Evolutionary conservation across 2,888 invertebrate species (phyloP).

Genomic region (Hydropsyche betteni): DNA sequence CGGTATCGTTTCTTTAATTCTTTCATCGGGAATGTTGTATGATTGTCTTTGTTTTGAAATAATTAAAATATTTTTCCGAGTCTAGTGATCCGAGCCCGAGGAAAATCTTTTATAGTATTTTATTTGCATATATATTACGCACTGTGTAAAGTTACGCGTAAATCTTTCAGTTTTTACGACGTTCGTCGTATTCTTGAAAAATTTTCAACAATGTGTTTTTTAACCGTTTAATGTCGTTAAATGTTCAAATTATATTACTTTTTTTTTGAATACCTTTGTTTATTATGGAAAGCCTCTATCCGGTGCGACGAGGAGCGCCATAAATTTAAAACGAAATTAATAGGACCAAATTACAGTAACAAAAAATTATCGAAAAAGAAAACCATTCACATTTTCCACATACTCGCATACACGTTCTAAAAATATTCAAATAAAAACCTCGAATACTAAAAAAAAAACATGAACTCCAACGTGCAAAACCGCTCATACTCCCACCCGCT

Average conservation of each 20-base stretch:
- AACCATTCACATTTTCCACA: too few relatives aligned
- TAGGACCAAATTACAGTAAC: too few relatives aligned
- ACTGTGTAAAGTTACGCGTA: constrained; percentile 31
- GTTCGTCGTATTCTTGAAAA: constrained; percentile 30
- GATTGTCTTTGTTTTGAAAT: constrained; percentile 23
- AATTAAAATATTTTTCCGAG: constrained; percentile 25
- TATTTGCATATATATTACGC: constrained; percentile 33
- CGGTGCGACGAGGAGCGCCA: not conserved
- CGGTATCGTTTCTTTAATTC: not conserved
- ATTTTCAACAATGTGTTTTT: constrained; percentile 27
- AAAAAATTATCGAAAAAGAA: too few relatives aligned
- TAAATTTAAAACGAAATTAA: too few relatives aligned
- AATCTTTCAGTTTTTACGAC: constrained; percentile 31
- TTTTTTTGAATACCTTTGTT: constrained; percentile 12
- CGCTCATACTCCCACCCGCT: not conserved
- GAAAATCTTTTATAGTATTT: constrained; percentile 29
- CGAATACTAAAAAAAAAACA: not conserved
- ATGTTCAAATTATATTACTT: constrained; percentile 15
- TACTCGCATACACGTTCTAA: too few relatives aligned
- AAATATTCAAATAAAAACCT: not conserved
- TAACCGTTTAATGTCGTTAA: constrained; percentile 24
- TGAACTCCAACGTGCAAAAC: not conserved
- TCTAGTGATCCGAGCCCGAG: constrained; percentile 4
- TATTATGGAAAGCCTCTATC: constrained; percentile 1
- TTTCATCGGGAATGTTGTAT: not conserved